Evolutionary conservation across 2,888 invertebrate species (phyloP).

Genomic region (Polyploca ridens): DNA sequence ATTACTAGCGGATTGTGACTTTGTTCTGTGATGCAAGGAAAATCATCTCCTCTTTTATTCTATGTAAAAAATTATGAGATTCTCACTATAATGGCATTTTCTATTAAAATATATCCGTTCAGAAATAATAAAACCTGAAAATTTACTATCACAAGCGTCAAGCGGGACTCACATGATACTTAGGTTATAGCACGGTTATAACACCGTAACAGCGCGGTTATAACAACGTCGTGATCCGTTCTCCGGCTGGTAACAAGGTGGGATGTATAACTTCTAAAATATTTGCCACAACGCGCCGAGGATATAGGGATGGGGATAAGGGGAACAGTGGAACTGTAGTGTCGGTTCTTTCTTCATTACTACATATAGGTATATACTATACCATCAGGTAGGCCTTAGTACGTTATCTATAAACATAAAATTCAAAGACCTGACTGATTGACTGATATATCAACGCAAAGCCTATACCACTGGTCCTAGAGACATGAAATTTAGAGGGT

Average conservation of each 20-base stretch:
- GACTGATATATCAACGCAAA: too few relatives aligned
- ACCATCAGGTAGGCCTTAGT: too few relatives aligned
- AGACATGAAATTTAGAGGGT: too few relatives aligned
- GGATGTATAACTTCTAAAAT: conserved; percentile 9
- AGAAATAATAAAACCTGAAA: not conserved
- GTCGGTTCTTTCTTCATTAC: too few relatives aligned
- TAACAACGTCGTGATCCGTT: not conserved
- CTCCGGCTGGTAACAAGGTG: not conserved
- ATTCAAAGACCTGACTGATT: too few relatives aligned
- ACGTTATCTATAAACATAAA: too few relatives aligned
- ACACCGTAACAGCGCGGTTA: not conserved
- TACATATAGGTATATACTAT: too few relatives aligned
- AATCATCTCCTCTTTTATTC: too few relatives aligned
- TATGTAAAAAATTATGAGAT: not conserved
- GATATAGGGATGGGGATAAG: not conserved
- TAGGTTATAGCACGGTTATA: not conserved
- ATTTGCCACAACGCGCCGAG: conserved; percentile 8
- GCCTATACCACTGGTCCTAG: too few relatives aligned
- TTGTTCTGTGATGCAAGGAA: too few relatives aligned
- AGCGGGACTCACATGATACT: not conserved
- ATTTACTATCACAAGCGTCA: conserved; percentile 1
- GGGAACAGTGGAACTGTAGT: not conserved
- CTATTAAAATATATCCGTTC: not conserved
- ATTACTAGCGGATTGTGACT: too few relatives aligned
- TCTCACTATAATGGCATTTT: not conserved